Base-by-base conservation (phyloP, 2,797 vertebrate genomes). In the Halcyon leucocephala region DNA sequence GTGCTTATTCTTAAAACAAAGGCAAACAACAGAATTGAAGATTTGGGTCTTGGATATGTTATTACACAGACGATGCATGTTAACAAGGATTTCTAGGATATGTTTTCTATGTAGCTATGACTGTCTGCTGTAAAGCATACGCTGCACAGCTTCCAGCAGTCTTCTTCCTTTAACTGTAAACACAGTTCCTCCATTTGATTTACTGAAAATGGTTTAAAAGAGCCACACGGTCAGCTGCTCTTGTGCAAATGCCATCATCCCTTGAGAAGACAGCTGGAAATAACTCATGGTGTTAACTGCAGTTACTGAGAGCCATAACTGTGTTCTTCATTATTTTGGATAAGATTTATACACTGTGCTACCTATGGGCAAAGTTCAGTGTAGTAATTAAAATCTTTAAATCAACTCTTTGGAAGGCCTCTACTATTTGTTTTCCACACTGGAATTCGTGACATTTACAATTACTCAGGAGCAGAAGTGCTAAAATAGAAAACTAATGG, bases 181-280 rank as follows among this genome's bases (percentile, higher is more conserved):
- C 39, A 54, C 67, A 82, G 74, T 77, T 95, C 62, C 39, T 86
- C 78, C 67, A 51, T 72, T 73, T 93, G 52, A 91, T 95, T 95
- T 95, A 90, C 73, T 96, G 86, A 76, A 93, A 97, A 89, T 55
- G 33, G 42, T 82, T 97, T 97, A 70, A 76, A 90, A 93, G 88
- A 48, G 44, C 49, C 85, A 87, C n/a, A 79, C 13, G 54, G 61
- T 42, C 94, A 97, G 94, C 93, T 97, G 95, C 91, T 96, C 42
- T 90, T 94, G 89, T 95, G 93, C 85, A 96, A 90, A 96, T 92
- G 90, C 93, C 96, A 95, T 86, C 29, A 24, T 86, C 85, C 90
- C 91, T 91, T 54, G 74, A 95, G 57, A 95, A 96, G 95, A 94
- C 96, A 97, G 94, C 95, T 97, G 95, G 95, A 97, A 96, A 81